Base-by-base conservation (phyloP, 2,113 vertebrate genomes). In the Dicaeum eximium region DNA sequence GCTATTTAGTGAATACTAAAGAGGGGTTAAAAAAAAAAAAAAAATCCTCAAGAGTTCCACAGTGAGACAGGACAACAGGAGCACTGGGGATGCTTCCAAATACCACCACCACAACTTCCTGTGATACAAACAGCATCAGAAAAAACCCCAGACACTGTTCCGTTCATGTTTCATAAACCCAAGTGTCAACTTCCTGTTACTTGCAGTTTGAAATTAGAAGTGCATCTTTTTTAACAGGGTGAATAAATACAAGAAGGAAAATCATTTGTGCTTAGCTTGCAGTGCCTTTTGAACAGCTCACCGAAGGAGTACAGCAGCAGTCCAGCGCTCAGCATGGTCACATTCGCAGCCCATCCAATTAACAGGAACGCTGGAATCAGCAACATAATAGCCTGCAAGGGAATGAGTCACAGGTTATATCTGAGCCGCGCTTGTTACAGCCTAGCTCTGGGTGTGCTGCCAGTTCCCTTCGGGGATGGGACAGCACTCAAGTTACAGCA, bases 251-350 rank as follows among this genome's bases (percentile, higher is more conserved):
- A 9, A 6, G 23, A 58, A 71, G 56, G 42, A n/a, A 67, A 74
- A 28, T 23, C 6, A 21, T 14, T 38, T 53, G 61, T 72, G 58
- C 62, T 65, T 48, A 37, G 70, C 35, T 56, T 25, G 44, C 60
- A 56, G 22, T 3, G 56, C 56, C 16, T 31, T 66, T 50, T 53
- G 86, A 94, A 31, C 5, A 62, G 61, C 98, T 99, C 97, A 99
- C 99, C 99, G 8, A 99, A 99, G 7, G 99, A 98, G 93, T 99
- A 99, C 5, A 99, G 96, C 54, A 98, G 80, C 71, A 99, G 97
- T 21, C 99, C 99, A 3, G 60, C 21, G 25, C 99, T 98, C 78
- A 99, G 98, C 94, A 98, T 6, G 0, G 97, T 95, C 90, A 99
- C 78, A 19, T 98, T 98, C 90, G 89, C 96, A 6, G 98, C 98